These are phyloP conservation scores for Forbesichthys papilliferus DNA, from an alignment of 2,113 vertebrate genomes.

Conservation along the genomic window DNA sequence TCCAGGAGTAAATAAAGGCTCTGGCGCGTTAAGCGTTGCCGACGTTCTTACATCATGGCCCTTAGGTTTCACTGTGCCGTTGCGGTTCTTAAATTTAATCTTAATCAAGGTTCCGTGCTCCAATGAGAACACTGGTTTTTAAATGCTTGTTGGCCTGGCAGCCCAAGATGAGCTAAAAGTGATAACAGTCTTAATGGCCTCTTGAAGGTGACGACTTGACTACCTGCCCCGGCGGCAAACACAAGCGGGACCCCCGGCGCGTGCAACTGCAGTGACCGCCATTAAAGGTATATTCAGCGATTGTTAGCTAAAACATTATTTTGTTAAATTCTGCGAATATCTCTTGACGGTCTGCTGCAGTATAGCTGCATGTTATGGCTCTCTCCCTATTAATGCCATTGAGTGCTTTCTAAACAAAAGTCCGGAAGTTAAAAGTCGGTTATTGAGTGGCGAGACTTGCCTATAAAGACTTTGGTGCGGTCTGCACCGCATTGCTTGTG, in stretches of 20 bases:
- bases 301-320: no score
- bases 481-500: no score
- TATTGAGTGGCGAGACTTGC: no score
- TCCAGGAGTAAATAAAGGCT: constrained; percentile 27
- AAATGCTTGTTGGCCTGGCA: constrained; percentile 67
- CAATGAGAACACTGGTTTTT: constrained; percentile 71
- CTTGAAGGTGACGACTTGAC: constrained; percentile 42
- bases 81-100: constrained; percentile 65
- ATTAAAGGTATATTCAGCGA: not conserved
- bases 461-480: no score
- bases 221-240: constrained; percentile 22
- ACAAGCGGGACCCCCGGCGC: not conserved
- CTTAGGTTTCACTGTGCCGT: constrained; percentile 39
- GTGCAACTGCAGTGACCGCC: not conserved
- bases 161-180: constrained; percentile 57
- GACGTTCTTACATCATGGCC: constrained; percentile 41
- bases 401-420: no score
- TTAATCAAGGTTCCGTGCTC: constrained; percentile 69
- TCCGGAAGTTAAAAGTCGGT: no score
- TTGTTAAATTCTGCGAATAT: no score
- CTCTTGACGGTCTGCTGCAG: no score
- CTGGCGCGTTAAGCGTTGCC: constrained; percentile 4
- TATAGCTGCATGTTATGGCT: no score
- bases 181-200: constrained; percentile 63
- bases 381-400: no score